phyloP scores from a whole-genome alignment of 2,888 invertebrate species.

The Julus scanicus region DNA sequence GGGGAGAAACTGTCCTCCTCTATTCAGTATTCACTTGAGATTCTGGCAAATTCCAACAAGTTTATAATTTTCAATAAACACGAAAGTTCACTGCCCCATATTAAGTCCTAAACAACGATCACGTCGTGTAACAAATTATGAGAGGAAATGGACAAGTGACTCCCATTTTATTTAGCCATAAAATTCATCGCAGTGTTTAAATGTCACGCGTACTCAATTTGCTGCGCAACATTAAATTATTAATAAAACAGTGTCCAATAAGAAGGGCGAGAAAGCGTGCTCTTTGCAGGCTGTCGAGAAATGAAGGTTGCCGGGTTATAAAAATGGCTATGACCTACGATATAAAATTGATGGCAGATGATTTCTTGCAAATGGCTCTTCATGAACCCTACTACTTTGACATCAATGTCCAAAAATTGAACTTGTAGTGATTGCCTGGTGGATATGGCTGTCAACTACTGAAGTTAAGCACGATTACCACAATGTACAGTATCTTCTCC shows the following conservation, averaged over 20 bases:
- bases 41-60: neutral
- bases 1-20: neutral
- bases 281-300: neutral
- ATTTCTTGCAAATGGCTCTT: neutral
- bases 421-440: neutral
- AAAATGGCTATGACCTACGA: neutral
- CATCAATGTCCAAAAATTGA: neutral
- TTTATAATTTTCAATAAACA: neutral
- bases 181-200: conserved; percentile 10
- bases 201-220: conserved; percentile 43
- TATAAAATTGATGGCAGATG: neutral
- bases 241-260: conserved; percentile 41
- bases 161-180: conserved; percentile 27
- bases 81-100: neutral
- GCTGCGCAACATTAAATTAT: conserved; percentile 40
- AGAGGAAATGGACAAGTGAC: neutral
- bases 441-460: no score
- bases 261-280: conserved; percentile 18
- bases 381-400: neutral
- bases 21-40: neutral
- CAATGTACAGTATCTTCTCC: no score
- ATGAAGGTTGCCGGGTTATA: neutral
- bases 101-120: neutral
- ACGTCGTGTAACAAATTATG: neutral
- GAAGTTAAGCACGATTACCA: no score